Evolutionary conservation across 2,888 invertebrate species (phyloP).

Genomic region (Phlogophora meticulosa): DNA sequence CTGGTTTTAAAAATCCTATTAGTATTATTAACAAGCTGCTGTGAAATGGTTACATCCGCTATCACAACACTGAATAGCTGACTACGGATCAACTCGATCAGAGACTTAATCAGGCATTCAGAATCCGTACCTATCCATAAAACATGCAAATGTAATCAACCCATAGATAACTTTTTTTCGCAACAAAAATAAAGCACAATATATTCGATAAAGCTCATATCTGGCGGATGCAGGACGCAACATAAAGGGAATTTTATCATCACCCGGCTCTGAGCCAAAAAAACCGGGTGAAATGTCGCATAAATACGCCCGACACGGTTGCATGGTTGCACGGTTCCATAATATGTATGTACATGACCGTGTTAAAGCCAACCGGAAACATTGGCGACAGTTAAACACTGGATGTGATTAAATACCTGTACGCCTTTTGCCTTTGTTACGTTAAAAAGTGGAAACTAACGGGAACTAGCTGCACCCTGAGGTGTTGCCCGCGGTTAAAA

Average conservation of each 20-base stretch:
- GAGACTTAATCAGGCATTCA: not conserved
- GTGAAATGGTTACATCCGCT: too few relatives aligned
- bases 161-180: slow-evolving; percentile 7
- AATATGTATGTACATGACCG: slow-evolving; percentile 16
- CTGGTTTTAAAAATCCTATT: not conserved
- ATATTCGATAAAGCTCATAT: slow-evolving; percentile 45
- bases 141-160: slow-evolving; percentile 40
- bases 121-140: not conserved
- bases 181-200: slow-evolving; percentile 19
- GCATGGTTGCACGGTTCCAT: slow-evolving; percentile 15
- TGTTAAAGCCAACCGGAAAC: slow-evolving; percentile 16
- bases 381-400: not conserved
- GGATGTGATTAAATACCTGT: slow-evolving; percentile 17
- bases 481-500: too few relatives aligned
- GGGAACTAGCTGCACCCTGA: too few relatives aligned
- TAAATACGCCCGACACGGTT: slow-evolving; percentile 14
- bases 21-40: too few relatives aligned
- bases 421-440: not conserved
- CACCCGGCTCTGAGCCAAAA: slow-evolving; percentile 22
- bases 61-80: too few relatives aligned
- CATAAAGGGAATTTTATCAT: slow-evolving; percentile 46
- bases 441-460: too few relatives aligned
- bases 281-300: slow-evolving; percentile 31
- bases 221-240: slow-evolving; percentile 40
- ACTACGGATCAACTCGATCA: not conserved